Evolutionary conservation across 2,797 vertebrate species (phyloP), one percentile per base, ranked within the genome.

Genomic region (Eupleurogrammus muticus): DNA sequence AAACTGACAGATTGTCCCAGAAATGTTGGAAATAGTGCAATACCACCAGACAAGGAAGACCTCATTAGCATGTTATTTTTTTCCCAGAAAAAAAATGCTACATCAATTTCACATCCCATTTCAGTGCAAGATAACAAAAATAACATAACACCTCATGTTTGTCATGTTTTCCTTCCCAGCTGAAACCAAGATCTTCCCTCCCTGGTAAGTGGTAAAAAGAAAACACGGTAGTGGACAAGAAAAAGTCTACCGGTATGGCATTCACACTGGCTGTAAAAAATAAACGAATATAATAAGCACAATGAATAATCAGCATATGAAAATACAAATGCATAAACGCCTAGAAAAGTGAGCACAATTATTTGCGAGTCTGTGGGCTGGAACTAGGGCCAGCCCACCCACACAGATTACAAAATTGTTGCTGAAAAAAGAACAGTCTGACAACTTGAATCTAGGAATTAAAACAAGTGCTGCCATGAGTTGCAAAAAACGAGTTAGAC

Each of bases 31-130:
- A 93, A 95, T 93, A 96, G 96, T 96, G 96, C 96, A 96, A 97
- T 92, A 95, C 94, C 94, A 95, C 93, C 94, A 87, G 73, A 95
- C 92, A 95, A 92, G 96, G 95, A 95, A 96, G 95, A 96, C 94
- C 93, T 93, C 84, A 77, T 89, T 89, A 71, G 70, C 84, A 77
- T 80, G 28, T 28, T 28, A 3, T 28, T 28, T 89, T 86, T 85
- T 60, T 89, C 84, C 81, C 87, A 81, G 87, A 92, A 81, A 36
- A 36, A 44, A 44, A 83, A 87, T 85, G 90, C 93, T 92, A 93
- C 92, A 92, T 93, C 69, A 75, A 77, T 75, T 79, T 83, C 81
- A 87, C 74, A 84, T 91, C 77, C 83, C 71, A 79, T 88, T 91
- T 92, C 91, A 92, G 93, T 94, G 93, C 92, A 92, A 91, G 73